A percentile compares a stretch with the other conserved stretches of the same genome.
Evolutionary conservation across 2,113 vertebrate genomes (phyloP).

Genomic region (Psammodynastes pulverulentus): DNA sequence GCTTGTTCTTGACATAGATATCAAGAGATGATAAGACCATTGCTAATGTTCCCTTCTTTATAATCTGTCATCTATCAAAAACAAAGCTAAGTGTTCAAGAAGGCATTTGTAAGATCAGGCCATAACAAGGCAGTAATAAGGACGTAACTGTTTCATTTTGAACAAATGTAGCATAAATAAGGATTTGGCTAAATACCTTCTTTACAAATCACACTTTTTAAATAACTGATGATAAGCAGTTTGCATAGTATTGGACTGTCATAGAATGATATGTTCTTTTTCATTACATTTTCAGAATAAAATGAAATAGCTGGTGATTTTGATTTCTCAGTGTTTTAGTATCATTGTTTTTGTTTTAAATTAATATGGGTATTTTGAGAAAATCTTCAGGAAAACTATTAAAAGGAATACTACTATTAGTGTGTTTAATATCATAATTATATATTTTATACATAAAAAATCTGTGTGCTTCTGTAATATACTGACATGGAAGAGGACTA

Average conservation of each 20-base stretch:
- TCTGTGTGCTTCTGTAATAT: background rate
- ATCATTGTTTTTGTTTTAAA: background rate
- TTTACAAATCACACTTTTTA: background rate
- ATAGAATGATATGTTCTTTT: background rate
- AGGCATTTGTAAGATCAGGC: background rate
- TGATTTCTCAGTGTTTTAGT: background rate
- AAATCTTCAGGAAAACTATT: background rate
- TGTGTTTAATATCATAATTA: background rate
- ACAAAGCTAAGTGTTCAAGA: background rate
- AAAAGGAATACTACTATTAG: background rate
- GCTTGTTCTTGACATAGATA: background rate
- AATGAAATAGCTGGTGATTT: background rate
- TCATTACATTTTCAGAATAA: background rate
- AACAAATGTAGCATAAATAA: background rate
- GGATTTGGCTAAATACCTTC: background rate
- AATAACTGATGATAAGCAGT: background rate
- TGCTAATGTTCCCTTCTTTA: background rate
- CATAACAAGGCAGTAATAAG: background rate
- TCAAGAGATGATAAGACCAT: background rate
- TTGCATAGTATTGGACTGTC: background rate
- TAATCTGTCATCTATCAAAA: background rate
- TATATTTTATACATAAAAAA: background rate
- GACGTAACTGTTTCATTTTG: background rate
- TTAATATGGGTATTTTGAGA: background rate
- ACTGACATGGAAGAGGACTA: background rate